phyloP scores from a whole-genome alignment of 2,888 invertebrate species.

The Melipona bicolor region DNA sequence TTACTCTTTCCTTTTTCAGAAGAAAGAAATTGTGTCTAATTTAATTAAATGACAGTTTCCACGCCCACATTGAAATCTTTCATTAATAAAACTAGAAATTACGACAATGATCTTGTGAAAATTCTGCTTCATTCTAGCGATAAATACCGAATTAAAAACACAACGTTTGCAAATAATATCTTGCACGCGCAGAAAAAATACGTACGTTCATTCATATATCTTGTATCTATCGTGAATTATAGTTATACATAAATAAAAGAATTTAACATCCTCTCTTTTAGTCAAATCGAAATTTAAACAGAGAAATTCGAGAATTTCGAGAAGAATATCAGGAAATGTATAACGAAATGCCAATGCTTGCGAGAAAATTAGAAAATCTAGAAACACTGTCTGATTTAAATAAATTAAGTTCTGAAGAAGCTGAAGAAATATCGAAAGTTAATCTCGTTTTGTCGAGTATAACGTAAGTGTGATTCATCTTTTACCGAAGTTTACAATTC shows the following conservation, averaged over 20 bases:
- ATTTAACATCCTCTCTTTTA: background rate
- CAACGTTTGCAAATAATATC: slow-evolving; percentile 33
- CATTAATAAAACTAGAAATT: background rate
- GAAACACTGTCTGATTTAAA: background rate
- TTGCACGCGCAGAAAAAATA: slow-evolving; percentile 42
- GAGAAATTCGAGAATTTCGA: slow-evolving; percentile 26
- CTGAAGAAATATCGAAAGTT: slow-evolving; percentile 20
- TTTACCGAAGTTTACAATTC: background rate
- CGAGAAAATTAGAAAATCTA: slow-evolving; percentile 15
- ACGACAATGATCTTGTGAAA: background rate
- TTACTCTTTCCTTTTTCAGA: background rate
- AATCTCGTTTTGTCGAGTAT: background rate
- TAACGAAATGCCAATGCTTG: background rate
- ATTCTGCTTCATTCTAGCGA: slow-evolving; percentile 25
- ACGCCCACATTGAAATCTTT: background rate
- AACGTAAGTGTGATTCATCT: slow-evolving; percentile 32
- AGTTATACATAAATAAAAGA: background rate
- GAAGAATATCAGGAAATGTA: slow-evolving; percentile 2
- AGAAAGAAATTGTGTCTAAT: too few relatives aligned
- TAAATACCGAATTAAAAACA: background rate
- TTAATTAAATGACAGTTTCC: background rate
- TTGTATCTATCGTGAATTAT: background rate
- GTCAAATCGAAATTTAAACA: slow-evolving; percentile 34
- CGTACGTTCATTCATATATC: slow-evolving; percentile 31
- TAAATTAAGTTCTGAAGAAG: background rate